Base-by-base conservation (phyloP, 2,888 invertebrate species). In the Melinaea marsaeus region DNA sequence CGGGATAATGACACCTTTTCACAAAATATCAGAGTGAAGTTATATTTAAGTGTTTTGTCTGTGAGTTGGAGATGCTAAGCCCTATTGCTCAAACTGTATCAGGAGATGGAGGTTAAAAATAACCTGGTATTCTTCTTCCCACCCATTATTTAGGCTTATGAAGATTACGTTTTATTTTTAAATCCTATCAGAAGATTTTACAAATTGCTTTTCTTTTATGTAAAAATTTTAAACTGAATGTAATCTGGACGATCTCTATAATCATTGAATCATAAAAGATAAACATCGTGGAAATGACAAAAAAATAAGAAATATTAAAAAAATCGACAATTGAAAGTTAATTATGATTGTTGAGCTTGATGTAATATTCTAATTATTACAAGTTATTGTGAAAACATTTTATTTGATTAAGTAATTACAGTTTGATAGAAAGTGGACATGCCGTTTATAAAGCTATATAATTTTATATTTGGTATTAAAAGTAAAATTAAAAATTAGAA, bases 251-350 rank as follows among this genome's bases (percentile, higher is more conserved):
- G 45, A 57, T 60, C 63, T 60, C 54, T 55, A 60, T 60, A 60
- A 64, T 64, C 47, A 60, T 54, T 64, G 57, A 60, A 63, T 60
- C 57, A 64, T 60, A 60, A 64, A 64, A 64, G 63, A 64, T 60
- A 51, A 57, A 64, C 63, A 56, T 57, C 55, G 57, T 56, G 47
- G 54, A n/a, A 42, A 63, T 51, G 57, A 60, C 57, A 59, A 57
- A 22, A 22, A 22, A 60, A 58, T 55, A 33, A n/a, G n/a, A 46
- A 37, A 63, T 54, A 35, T 60, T 57, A 45, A 63, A 57, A 13
- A 45, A 60, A 59, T 56, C 59, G 55, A 60, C 48, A 58, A 55
- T 34, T 37, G 13, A 45, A 56, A 42, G 59, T 42, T 13, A 56
- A 63, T 60, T 58, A 11, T 11, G 33, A 56, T 63, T 58, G 48